phyloP scores from a whole-genome alignment of 2,888 invertebrate genomes.

The Bellardia pandia region DNA sequence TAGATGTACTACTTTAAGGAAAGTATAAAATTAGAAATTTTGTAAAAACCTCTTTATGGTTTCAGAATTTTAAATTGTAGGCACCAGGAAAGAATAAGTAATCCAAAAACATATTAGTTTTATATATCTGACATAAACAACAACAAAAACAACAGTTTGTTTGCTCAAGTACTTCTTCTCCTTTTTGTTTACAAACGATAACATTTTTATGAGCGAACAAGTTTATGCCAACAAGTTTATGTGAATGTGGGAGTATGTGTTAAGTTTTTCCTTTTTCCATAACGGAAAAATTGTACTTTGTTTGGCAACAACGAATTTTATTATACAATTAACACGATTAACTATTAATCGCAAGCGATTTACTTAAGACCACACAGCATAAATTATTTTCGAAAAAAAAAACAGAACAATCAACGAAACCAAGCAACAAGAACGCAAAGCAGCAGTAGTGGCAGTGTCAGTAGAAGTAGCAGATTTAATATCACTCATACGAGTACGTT shows the following conservation, averaged over 20 bases:
- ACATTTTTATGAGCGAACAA: background rate
- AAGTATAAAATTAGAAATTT: background rate
- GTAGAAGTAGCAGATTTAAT: background rate
- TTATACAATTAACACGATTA: constrained; percentile 72
- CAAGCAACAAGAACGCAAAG: background rate
- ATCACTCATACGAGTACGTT: constrained; percentile 4
- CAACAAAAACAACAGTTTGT: background rate
- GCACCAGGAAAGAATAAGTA: background rate
- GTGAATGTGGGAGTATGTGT: background rate
- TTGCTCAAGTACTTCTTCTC: background rate
- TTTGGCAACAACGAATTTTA: constrained; percentile 54
- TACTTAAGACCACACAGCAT: constrained; percentile 61
- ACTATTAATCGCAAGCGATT: constrained; percentile 70
- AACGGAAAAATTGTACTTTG: background rate
- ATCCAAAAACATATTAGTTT: background rate
- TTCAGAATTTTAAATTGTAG: background rate
- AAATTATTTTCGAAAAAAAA: constrained; percentile 53
- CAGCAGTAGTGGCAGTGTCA: background rate
- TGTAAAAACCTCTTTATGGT: background rate
- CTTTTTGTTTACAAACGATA: background rate
- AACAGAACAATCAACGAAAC: background rate
- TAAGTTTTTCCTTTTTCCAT: background rate
- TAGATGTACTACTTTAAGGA: background rate
- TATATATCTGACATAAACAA: background rate
- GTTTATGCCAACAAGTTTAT: background rate